Percentiles rank a stretch among this genome's conserved stretches.
Conservation (phyloP, 2,113 vertebrate species). For the Silurus glanis region DNA sequence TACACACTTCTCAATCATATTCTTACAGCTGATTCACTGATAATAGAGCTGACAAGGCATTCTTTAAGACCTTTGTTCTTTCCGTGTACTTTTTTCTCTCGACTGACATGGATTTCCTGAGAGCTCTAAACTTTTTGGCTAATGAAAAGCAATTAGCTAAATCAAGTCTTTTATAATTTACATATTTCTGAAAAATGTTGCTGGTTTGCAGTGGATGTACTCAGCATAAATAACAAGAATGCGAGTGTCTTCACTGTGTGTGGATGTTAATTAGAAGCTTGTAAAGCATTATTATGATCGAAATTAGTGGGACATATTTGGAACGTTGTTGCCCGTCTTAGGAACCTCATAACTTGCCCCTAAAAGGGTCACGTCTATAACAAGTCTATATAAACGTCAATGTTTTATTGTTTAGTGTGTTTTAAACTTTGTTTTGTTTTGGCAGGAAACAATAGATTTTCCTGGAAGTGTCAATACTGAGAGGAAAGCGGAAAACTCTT, state of each 20-base stretch:
- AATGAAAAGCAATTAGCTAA: background rate
- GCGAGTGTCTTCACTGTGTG: background rate
- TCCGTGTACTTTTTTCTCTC: background rate
- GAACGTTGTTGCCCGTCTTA: background rate
- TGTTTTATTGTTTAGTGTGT: background rate
- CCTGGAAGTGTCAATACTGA: background rate
- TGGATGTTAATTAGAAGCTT: background rate
- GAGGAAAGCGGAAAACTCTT: background rate
- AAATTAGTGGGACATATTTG: background rate
- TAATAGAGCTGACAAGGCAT: background rate
- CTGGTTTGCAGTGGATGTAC: background rate
- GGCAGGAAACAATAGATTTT: background rate
- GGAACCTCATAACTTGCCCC: background rate
- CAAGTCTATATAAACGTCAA: background rate
- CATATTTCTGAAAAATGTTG: background rate
- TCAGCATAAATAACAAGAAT: background rate
- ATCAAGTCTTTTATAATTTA: background rate
- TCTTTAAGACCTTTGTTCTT: background rate
- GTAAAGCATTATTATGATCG: too few species aligned
- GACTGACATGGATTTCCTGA: background rate
- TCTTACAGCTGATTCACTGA: background rate
- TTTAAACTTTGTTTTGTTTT: background rate
- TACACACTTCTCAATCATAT: background rate
- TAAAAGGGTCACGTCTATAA: background rate
- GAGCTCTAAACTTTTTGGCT: background rate